phyloP scores from a whole-genome alignment of 2,113 vertebrate genomes.

The Loxodonta africana region DNA sequence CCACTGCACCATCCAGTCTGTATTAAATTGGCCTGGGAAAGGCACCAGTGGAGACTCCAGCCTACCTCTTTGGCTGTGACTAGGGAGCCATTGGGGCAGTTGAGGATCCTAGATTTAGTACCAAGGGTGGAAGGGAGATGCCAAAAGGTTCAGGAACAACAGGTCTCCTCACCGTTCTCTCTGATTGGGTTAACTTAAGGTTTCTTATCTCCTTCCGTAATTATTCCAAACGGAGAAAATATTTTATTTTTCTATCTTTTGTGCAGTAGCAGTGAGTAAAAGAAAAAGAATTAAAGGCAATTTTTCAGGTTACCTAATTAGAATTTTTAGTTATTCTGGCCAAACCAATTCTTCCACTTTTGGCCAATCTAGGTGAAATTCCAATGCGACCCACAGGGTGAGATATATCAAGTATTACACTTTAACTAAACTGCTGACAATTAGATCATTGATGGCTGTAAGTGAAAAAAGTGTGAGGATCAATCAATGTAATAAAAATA shows the following conservation, averaged over 20 bases:
- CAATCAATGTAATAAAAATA: not conserved
- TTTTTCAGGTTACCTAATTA: not conserved
- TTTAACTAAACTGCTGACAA: not conserved
- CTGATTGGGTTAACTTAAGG: not conserved
- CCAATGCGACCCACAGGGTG: not conserved
- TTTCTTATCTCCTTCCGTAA: not conserved
- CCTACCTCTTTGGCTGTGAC: not conserved
- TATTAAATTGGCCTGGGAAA: not conserved
- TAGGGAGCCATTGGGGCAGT: not conserved
- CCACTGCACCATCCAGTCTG: not conserved
- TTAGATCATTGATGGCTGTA: not conserved
- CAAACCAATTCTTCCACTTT: not conserved
- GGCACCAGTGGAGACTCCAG: not conserved
- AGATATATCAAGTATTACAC: not conserved
- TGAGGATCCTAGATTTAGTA: not conserved
- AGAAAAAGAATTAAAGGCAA: not conserved
- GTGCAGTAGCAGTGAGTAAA: not conserved
- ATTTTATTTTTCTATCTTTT: not conserved
- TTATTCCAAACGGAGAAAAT: not conserved
- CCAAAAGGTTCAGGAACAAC: not conserved
- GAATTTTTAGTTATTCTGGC: not conserved
- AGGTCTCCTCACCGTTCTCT: not conserved
- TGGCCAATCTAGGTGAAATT: not conserved
- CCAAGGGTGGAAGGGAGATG: not conserved
- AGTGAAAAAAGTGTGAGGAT: not conserved